These are phyloP conservation scores for Melanotaenia boesemani DNA, from an alignment of 2,797 vertebrate species.

Conservation along the genomic window DNA sequence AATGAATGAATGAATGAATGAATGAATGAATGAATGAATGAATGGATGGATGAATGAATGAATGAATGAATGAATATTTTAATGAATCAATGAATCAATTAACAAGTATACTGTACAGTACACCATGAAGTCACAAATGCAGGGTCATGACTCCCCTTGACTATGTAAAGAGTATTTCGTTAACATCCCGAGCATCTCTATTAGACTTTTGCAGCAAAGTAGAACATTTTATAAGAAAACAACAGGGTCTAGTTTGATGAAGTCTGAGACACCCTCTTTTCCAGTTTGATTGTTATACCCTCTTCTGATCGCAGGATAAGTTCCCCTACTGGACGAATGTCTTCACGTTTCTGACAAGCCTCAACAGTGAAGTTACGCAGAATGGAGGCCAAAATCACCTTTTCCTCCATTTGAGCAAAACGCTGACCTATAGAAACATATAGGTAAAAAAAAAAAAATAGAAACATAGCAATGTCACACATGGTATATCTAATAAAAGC, in stretches of 20 bases:
- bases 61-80: too few species aligned
- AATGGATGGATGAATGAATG: too few species aligned
- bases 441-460: neutral
- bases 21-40: too few species aligned
- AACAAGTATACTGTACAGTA: neutral
- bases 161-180: neutral
- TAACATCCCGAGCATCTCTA: neutral
- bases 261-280: conserved; percentile 70
- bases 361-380: conserved; percentile 88
- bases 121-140: neutral
- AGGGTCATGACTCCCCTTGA: neutral
- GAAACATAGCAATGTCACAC: neutral
- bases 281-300: conserved; percentile 90
- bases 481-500: neutral
- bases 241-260: conserved; percentile 6
- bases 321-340: conserved; percentile 86
- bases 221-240: too few species aligned
- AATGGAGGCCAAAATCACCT: conserved; percentile 87
- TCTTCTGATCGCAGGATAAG: conserved; percentile 90
- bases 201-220: neutral
- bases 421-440: conserved; percentile 85
- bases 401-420: conserved; percentile 95
- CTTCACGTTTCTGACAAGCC: conserved; percentile 86
- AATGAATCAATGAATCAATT: neutral
- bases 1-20: too few species aligned